Percentiles rank a stretch among this genome's conserved stretches.
phyloP scores from a whole-genome alignment of 2,797 vertebrate genomes.

The Periparus ater region DNA sequence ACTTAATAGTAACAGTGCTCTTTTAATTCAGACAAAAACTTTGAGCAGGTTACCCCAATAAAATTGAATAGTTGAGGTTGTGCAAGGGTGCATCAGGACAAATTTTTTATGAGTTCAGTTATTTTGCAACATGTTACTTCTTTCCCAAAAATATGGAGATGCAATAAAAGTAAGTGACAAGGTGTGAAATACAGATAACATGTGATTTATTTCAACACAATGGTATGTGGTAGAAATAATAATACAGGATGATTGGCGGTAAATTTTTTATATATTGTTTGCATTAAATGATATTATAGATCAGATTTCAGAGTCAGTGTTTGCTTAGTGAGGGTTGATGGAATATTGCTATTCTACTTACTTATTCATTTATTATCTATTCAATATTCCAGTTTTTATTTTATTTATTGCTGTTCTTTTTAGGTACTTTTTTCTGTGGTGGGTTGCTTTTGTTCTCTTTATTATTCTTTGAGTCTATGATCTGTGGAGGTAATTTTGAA shows the following conservation, averaged over 20 bases:
- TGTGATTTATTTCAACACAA: not conserved
- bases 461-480: slow-evolving; percentile 5
- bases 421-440: slow-evolving; percentile 13
- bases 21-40: not conserved
- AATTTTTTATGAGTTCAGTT: not conserved
- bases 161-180: not conserved
- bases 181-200: not conserved
- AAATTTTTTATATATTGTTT: slow-evolving; percentile 21
- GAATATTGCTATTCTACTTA: slow-evolving; percentile 5
- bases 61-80: not conserved
- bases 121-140: not conserved
- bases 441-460: slow-evolving; percentile 19
- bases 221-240: not conserved
- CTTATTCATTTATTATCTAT: slow-evolving; percentile 33
- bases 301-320: not conserved
- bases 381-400: slow-evolving; percentile 21
- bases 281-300: slow-evolving; percentile 11
- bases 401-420: slow-evolving; percentile 39
- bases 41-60: not conserved
- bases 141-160: not conserved
- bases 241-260: not conserved
- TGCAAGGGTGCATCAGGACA: not conserved
- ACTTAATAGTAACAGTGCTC: not conserved
- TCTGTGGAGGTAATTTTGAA: slow-evolving; percentile 52
- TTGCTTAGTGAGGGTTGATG: not conserved